Conservation (phyloP, 2,113 vertebrate species). For the Eudorcas thomsonii region DNA sequence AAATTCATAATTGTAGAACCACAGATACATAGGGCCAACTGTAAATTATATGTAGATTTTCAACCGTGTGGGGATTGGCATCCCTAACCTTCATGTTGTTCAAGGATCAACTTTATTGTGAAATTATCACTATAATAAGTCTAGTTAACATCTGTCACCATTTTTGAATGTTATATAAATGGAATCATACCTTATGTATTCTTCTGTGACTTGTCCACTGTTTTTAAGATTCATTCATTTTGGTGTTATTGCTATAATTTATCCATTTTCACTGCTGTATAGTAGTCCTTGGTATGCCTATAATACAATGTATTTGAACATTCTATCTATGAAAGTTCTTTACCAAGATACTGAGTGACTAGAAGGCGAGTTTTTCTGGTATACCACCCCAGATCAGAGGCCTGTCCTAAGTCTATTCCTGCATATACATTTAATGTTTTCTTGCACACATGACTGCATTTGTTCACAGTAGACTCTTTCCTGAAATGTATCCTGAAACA, state of each 20-base stretch:
- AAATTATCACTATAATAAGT: neutral
- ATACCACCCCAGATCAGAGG: neutral
- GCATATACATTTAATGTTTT: neutral
- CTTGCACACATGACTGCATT: neutral
- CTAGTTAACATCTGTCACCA: neutral
- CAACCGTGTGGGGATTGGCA: neutral
- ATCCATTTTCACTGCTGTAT: neutral
- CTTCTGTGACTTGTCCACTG: neutral
- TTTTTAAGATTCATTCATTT: neutral
- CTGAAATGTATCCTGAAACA: neutral
- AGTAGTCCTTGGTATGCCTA: neutral
- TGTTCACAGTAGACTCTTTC: neutral
- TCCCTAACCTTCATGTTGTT: neutral
- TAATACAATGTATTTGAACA: neutral
- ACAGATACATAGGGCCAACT: neutral
- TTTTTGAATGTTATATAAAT: neutral
- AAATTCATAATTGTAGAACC: neutral
- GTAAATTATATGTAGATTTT: neutral
- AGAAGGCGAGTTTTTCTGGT: neutral
- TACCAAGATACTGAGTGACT: neutral
- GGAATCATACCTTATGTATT: neutral
- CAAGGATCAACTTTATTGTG: neutral
- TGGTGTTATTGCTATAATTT: neutral
- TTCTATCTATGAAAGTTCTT: neutral
- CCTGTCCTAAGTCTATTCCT: neutral